Base-by-base conservation (phyloP, 2,113 vertebrate genomes). In the Clarias batrachus region DNA sequence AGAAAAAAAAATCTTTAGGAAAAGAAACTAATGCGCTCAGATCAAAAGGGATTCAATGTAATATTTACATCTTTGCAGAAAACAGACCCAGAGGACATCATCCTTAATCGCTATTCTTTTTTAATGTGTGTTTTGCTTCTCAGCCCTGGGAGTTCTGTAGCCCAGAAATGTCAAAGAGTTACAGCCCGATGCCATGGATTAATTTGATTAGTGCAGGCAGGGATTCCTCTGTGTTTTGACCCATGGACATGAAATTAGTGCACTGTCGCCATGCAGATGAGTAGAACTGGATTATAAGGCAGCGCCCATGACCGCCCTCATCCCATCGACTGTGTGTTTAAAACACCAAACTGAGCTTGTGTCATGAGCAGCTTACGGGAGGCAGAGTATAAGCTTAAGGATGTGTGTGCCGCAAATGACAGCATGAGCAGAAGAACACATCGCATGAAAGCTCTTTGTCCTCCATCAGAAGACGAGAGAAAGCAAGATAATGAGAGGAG, bases 121-220 rank as follows among this genome's bases (percentile, higher is more conserved):
- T 91, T 91, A 90, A 92, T 93, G 92, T 91, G 88, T 91, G 87
- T 91, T 93, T 86, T 91, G 90, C 86, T 86, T 77, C 85, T 88
- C 85, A 85, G 88, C 94, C 92, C 90, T 89, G 87, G 90, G 93
- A 94, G 92, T 92, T 91, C 87, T 93, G 90, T 92, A 94, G 92
- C 94, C 94, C 89, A 94, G 93, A 94, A 94, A 94, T 94, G 94
- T 94, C 93, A 94, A 84, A 86, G 91, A 93, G 92, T 93, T 89
- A 89, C 92, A 90, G 91, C 89, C 74, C 89, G 91, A 94, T 92
- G 89, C 85, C 91, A 89, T 91, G 90, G 85, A 85, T 94, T 92
- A 92, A 93, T 91, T 92, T 94, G 94, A 95, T 94, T 92, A 92
- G 90, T 10, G 48, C 76, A 91, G 92, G 91, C 92, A 79, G 90